Evolutionary conservation across 1,140 invertebrate genomes (phyloP).

Genomic region (Papilio glaucus): DNA sequence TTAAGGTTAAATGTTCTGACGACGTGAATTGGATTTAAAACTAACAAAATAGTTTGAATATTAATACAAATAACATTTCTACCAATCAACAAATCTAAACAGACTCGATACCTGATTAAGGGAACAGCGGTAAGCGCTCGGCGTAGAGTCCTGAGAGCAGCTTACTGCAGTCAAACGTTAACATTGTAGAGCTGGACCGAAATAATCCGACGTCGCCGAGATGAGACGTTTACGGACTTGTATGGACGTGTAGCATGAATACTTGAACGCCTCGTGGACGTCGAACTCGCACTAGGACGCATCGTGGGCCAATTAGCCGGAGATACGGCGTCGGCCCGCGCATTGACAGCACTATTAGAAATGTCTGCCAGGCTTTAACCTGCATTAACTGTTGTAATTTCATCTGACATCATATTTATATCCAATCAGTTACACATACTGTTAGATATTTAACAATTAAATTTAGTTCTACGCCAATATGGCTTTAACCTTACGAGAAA

Average conservation of each 20-base stretch:
- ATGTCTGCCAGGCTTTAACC: slow-evolving; percentile 12
- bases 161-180: neutral
- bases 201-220: slow-evolving; percentile 21
- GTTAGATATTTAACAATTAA: too few species aligned
- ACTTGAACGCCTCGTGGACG: slow-evolving; percentile 4
- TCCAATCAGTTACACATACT: too few species aligned
- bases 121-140: neutral
- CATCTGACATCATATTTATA: slow-evolving; percentile 1
- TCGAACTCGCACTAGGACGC: slow-evolving; percentile 18
- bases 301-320: slow-evolving; percentile 28
- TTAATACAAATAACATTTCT: neutral
- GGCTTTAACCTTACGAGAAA: too few species aligned
- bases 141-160: neutral
- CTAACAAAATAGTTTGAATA: too few species aligned
- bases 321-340: neutral
- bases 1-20: too few species aligned
- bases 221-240: slow-evolving; percentile 35
- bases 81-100: neutral
- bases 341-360: slow-evolving; percentile 26
- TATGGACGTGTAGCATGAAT: slow-evolving; percentile 34
- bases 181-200: neutral
- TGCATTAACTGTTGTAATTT: neutral
- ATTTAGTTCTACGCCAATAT: too few species aligned
- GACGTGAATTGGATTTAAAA: too few species aligned
- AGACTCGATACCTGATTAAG: neutral